Base-by-base conservation (phyloP, 2,888 invertebrate species). In the Glaucopsyche alexis region DNA sequence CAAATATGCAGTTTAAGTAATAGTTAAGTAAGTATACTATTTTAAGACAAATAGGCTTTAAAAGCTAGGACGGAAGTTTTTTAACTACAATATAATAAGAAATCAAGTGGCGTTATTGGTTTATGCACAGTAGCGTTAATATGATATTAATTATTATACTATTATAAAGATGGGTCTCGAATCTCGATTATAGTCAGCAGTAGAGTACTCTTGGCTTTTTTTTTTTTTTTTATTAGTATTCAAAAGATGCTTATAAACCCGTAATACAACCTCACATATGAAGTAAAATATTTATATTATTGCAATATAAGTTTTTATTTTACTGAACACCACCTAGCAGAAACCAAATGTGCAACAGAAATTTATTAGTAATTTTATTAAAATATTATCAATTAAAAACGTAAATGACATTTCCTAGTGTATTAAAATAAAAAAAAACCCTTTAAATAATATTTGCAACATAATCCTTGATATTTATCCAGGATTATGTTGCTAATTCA, bases 21-120 rank as follows among this genome's bases (percentile, higher is more conserved):
- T 42, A 7, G 42, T n/a, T n/a, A n/a, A n/a, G 42, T 42, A 7
- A 13, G 14, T 66, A n/a, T 14, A 64, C 7, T 8, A n/a, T 42
- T 55, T 55, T 55, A 42, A 42, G n/a, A 66, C n/a, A 66, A 65
- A 42, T 66, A 66, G 42, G 42, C 66, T 42, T 42, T n/a, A 66
- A 9, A 38, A 42, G 16, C 7, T 42, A 42, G 66, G 66, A 66
- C 66, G 66, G 66, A 66, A 42, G 66, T 42, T 66, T n/a, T 14
- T 42, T 38, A 66, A 40, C 14, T 42, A 66, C 9, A 66, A 66
- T 40, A 13, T 9, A 8, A 66, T 42, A 42, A 5, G 42, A 8
- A 49, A 49, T 49, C 4, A 9, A 55, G 8, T 19, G 55, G 19
- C 19, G 16, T 55, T 55, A 19, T 55, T 55, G 11, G 9, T 19